Conservation (phyloP, 2,888 invertebrate genomes). For the Salpingus planirostris region DNA sequence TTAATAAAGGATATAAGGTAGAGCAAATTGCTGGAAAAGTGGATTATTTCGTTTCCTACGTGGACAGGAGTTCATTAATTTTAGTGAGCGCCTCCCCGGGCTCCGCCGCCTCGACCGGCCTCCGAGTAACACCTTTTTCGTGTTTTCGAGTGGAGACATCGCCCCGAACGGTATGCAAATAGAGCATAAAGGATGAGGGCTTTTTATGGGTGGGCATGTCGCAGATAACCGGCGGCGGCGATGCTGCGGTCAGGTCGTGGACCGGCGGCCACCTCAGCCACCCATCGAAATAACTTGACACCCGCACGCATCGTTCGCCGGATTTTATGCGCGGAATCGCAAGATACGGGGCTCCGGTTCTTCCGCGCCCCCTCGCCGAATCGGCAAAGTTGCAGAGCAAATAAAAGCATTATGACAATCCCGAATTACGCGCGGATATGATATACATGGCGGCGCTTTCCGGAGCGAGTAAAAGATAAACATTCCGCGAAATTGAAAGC, state of each 20-base stretch:
- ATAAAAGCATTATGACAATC: constrained; percentile 30
- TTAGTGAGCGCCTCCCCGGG: constrained; percentile 23
- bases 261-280: constrained; percentile 25
- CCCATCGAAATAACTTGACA: too few species aligned
- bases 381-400: constrained; percentile 27
- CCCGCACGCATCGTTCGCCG: too few species aligned
- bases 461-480: constrained; percentile 37
- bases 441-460: too few species aligned
- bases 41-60: constrained; percentile 40
- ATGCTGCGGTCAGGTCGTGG: constrained; percentile 18
- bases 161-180: constrained; percentile 42
- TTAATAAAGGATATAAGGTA: constrained; percentile 35
- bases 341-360: neutral
- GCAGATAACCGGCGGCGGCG: constrained; percentile 2
- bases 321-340: neutral
- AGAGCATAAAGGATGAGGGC: constrained; percentile 33
- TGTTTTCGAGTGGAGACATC: constrained; percentile 37
- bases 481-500: constrained; percentile 40
- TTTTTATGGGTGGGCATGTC: constrained; percentile 27
- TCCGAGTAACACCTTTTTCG: constrained; percentile 44
- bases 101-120: constrained; percentile 15
- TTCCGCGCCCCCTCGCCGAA: constrained; percentile 3
- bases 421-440: constrained; percentile 23
- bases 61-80: constrained; percentile 43
- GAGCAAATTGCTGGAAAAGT: constrained; percentile 41